phyloP scores from a whole-genome alignment of 2,113 vertebrate genomes.

The Mellivora capensis region DNA sequence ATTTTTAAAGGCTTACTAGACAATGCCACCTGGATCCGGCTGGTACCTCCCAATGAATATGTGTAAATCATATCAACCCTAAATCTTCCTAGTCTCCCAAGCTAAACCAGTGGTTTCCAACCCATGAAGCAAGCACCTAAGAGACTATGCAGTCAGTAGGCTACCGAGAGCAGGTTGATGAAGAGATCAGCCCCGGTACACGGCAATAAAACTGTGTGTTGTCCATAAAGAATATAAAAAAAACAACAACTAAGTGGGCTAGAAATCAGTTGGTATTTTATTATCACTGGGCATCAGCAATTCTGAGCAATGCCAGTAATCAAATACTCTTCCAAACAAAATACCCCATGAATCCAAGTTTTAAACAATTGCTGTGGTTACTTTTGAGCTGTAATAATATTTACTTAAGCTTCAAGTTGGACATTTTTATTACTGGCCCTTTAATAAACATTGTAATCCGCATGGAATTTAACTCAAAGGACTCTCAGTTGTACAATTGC shows the following conservation, averaged over 20 bases:
- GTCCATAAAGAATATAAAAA: neutral
- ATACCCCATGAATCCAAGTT: neutral
- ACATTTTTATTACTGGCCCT: neutral
- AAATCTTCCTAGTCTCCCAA: neutral
- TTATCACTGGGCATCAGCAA: neutral
- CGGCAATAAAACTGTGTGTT: neutral
- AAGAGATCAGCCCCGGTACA: neutral
- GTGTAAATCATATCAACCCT: neutral
- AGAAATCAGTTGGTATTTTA: neutral
- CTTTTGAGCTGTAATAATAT: slow-evolving; percentile 30
- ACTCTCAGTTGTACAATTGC: neutral
- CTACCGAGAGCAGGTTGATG: neutral
- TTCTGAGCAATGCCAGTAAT: neutral
- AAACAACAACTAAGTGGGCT: neutral
- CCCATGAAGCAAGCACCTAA: neutral
- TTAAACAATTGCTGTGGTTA: neutral
- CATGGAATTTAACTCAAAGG: neutral
- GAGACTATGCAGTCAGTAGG: neutral
- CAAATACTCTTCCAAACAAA: neutral
- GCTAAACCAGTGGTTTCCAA: neutral
- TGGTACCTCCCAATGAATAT: neutral
- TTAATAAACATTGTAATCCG: neutral
- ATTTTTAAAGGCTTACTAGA: neutral
- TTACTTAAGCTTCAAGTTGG: neutral
- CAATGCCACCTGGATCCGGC: neutral